Evolutionary conservation across 2,888 invertebrate genomes (phyloP).

Genomic region (Hesperia comma): DNA sequence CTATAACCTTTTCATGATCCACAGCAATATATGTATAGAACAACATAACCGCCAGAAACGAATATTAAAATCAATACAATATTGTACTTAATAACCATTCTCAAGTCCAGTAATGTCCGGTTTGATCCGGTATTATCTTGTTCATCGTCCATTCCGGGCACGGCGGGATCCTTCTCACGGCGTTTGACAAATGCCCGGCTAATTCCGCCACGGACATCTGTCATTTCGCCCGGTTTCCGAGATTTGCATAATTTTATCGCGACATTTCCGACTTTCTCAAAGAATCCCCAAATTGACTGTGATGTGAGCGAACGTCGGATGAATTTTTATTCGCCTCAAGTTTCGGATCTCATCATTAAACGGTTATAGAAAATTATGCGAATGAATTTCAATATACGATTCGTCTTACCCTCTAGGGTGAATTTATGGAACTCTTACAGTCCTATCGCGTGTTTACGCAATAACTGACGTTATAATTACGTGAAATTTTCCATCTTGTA

Average conservation of each 20-base stretch:
- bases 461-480: too few relatives aligned
- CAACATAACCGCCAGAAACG: too few relatives aligned
- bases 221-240: constrained; percentile 32
- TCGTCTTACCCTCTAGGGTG: constrained; percentile 9
- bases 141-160: constrained; percentile 45
- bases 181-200: constrained; percentile 44
- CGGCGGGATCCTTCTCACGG: constrained; percentile 40
- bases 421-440: not conserved
- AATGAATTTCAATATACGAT: constrained; percentile 33
- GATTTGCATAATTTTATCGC: constrained; percentile 38
- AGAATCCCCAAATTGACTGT: constrained; percentile 34
- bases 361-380: constrained; percentile 37
- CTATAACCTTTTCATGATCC: too few relatives aligned
- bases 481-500: too few relatives aligned
- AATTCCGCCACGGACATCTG: constrained; percentile 36
- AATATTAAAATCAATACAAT: constrained; percentile 1
- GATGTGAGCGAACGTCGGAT: constrained; percentile 31
- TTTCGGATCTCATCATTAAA: constrained; percentile 21
- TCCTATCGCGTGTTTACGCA: not conserved
- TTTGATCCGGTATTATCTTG: constrained; percentile 2
- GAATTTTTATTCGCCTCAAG: constrained; percentile 31
- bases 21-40: too few relatives aligned
- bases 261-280: constrained; percentile 32
- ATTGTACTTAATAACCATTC: not conserved
- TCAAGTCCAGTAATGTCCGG: constrained; percentile 12